Evolutionary conservation across 2,797 vertebrate genomes (phyloP).

Genomic region (Helarctos malayanus): DNA sequence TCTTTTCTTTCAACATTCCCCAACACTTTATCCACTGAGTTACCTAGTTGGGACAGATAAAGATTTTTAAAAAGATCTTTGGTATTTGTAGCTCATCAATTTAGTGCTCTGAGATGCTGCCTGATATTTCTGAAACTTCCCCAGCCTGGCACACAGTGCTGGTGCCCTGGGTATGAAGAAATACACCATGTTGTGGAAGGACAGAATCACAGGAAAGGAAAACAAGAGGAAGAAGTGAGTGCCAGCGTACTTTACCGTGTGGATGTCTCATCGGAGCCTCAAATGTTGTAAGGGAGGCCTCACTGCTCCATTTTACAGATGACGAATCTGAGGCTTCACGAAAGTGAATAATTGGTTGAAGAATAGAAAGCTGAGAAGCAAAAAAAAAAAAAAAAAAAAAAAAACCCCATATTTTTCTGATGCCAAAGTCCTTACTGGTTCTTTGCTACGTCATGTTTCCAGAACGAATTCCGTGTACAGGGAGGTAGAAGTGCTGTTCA

Average conservation of each 20-base stretch:
- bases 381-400: background rate
- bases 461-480: too few species aligned
- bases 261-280: background rate
- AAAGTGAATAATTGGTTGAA: background rate
- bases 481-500: background rate
- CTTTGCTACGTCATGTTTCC: background rate
- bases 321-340: background rate
- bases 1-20: background rate
- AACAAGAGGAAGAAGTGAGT: background rate
- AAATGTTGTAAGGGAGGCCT: background rate
- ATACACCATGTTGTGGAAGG: background rate
- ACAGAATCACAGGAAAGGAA: background rate
- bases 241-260: background rate
- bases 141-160: background rate
- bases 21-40: background rate
- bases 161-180: background rate
- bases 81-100: constrained; percentile 1
- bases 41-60: background rate
- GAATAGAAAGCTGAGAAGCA: constrained; percentile 8
- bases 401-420: background rate
- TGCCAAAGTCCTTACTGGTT: background rate
- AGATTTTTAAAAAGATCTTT: background rate
- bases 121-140: background rate
- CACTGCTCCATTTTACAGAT: background rate
- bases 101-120: background rate